Evolutionary conservation across 2,888 invertebrate species (phyloP), one percentile per base, ranked within the genome.

Genomic region (Pandemis heparana): DNA sequence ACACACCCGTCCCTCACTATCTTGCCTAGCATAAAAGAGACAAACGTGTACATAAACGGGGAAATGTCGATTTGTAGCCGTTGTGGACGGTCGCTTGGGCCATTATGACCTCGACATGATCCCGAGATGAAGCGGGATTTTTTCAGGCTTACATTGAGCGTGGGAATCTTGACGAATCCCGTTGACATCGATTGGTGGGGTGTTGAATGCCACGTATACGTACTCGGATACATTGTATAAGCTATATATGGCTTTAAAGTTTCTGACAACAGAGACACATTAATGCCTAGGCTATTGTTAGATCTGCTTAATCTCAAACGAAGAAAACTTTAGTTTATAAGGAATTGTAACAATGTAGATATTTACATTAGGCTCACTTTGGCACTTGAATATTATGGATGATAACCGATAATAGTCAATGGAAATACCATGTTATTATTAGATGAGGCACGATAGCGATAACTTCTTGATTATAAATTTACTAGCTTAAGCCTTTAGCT

Each of bases 151-250:
- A 63, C 53, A 4, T 53, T 63, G 32, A 63, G 63, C 63, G 63
- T 70, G 63, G 70, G 70, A 70, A 70, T 56, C 18, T 39, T 61
- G 9, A 61, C 63, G 46, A 46, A 63, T 23, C 43, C 62, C 53
- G 63, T 56, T 63, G 63, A 43, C 53, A 63, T 63, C 32, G 41
- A 63, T 63, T 63, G 62, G 53, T 46, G 63, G 51, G 51, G 16
- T 53, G 16, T 43, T 43, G 12, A 10, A 53, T 18, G 18, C 18
- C 53, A 18, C 4, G 53, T 53, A 53, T 53, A 53, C 16, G n/a
- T 48, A 32, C 23, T 32, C 23, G 48, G 14, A 48, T n/a, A 48
- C 48, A n/a, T 48, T 48, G n/a, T 14, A 48, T n/a, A 32, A 32
- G 23, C 48, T 14, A 48, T 14, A n/a, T n/a, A n/a, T n/a, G 12